Base-by-base conservation (phyloP, 2,888 invertebrate genomes). In the Notocelia uddmanniana region DNA sequence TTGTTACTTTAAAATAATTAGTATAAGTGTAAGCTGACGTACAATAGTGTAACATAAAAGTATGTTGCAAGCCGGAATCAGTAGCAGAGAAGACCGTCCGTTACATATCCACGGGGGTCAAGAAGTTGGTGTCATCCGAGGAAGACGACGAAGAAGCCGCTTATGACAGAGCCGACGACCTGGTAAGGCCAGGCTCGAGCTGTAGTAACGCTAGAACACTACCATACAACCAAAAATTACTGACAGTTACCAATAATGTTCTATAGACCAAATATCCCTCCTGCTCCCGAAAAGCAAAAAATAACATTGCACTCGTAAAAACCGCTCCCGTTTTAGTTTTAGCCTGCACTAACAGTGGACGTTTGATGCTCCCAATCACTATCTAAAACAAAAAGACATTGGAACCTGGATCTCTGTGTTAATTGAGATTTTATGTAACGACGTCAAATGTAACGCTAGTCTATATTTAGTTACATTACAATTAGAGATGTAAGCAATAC, bases 161-260 rank as follows among this genome's bases (percentile, higher is more conserved):
- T 74, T 96, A 95, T 80, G 95, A 95, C 81, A 95, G 95, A 85
- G 95, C 94, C 72, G 96, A 95, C 77, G 96, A 96, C 89, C 93
- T 96, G 96, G 97, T 96, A 96, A 96, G 83, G 75, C 76, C 77
- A 74, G 79, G 74, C 8, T n/a, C 6, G 6, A 15, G 3, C 3
- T 5, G 45, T 45, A 45, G n/a, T n/a, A 45, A 8, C 45, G 45
- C 45, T 45, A 45, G 41, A 15, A 45, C 6, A n/a, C 0, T 45
- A 6, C 45, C n/a, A 15, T 13, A 9, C 31, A n/a, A 5, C 45
- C 15, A n/a, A 15, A 41, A 41, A 15, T 5, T 41, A 26, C 26
- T 8, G 31, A 31, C 3, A 31, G 31, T 31, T 31, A 31, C 3
- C 5, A 31, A 31, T 31, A 6, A 31, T 31, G 31, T 31, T 31